A percentile compares a stretch with the other conserved stretches of the same genome.
Evolutionary conservation across 2,888 invertebrate genomes (phyloP).

Genomic region (Plebejus melissa): DNA sequence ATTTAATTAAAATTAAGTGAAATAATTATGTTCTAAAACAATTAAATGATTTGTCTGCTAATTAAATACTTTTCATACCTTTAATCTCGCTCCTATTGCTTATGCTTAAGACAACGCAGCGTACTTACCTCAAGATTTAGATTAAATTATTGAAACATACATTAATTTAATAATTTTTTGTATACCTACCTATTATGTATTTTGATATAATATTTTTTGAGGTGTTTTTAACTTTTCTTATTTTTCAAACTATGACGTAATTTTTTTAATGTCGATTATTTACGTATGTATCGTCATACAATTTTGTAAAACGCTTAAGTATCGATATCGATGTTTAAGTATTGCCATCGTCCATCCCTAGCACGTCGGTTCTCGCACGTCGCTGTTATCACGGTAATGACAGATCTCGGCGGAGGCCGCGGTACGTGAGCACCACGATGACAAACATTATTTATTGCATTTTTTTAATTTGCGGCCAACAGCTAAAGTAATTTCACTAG

Average conservation of each 20-base stretch:
- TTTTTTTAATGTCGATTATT: no score
- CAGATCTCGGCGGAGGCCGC: conserved; percentile 60
- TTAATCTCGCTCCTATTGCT: background rate
- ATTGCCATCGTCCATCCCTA: conserved; percentile 53
- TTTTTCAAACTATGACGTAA: no score
- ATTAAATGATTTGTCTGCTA: conserved; percentile 6
- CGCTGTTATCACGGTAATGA: conserved; percentile 76
- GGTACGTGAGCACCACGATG: conserved; percentile 59
- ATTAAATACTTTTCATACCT: background rate
- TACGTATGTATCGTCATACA: background rate
- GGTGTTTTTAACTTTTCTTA: no score
- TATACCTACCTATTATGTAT: no score
- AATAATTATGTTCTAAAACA: background rate
- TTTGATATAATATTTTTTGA: background rate
- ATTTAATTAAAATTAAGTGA: conserved; percentile 1
- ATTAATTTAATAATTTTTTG: no score
- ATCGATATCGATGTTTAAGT: conserved; percentile 36
- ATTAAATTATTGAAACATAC: background rate
- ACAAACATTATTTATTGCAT: conserved; percentile 36
- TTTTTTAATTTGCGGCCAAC: conserved; percentile 24
- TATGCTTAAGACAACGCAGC: background rate
- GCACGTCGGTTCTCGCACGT: conserved; percentile 60
- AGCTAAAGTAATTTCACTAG: conserved; percentile 12
- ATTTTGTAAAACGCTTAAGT: no score
- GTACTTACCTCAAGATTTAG: background rate